phyloP scores from a whole-genome alignment of 2,113 vertebrate genomes.

The Otus sunia region DNA sequence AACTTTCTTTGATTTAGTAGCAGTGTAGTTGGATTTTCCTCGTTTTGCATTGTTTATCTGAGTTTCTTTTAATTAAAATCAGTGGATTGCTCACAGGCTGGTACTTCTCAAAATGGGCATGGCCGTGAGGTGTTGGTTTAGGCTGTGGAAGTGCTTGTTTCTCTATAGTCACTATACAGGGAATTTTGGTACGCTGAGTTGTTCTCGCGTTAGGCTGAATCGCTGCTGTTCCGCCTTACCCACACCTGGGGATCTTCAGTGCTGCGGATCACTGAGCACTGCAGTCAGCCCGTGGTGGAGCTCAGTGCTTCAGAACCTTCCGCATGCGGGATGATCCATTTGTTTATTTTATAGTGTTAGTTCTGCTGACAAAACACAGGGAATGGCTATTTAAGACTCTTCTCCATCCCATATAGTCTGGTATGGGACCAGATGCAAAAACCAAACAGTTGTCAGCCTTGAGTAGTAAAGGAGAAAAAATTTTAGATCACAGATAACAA shows the following conservation, averaged over 20 bases:
- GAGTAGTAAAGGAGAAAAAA: background rate
- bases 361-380: background rate
- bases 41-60: background rate
- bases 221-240: background rate
- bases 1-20: background rate
- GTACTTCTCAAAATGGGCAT: fast-evolving
- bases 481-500: background rate
- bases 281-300: fast-evolving
- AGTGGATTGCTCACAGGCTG: background rate
- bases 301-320: background rate
- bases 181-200: background rate
- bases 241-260: fast-evolving
- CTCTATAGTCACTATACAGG: fast-evolving
- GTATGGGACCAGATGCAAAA: background rate
- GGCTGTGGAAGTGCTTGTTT: background rate
- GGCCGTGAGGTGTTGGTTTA: fast-evolving
- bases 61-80: background rate
- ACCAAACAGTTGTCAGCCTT: background rate
- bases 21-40: background rate
- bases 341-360: background rate
- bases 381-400: background rate
- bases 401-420: background rate
- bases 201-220: background rate
- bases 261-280: background rate
- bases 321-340: background rate